Evolutionary conservation across 1,140 invertebrate species (phyloP).

Genomic region (Arctopsyche grandis): DNA sequence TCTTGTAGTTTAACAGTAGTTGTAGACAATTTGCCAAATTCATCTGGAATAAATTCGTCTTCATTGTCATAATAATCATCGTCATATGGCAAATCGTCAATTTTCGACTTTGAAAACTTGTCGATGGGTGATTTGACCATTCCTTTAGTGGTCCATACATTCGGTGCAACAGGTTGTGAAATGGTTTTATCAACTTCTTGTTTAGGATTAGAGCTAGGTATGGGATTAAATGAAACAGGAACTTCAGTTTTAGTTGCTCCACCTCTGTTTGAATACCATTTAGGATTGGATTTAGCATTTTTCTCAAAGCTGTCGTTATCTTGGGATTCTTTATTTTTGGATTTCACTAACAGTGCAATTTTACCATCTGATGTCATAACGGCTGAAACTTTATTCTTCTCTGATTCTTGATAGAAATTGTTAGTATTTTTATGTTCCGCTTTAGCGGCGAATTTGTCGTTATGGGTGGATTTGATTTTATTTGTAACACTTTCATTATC

Average conservation of each 20-base stretch:
- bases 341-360: conserved; percentile 51
- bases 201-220: conserved; percentile 21
- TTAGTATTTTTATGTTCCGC: conserved; percentile 38
- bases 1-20: background rate
- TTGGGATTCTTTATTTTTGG: conserved; percentile 38
- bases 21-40: conserved; percentile 8
- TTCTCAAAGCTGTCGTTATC: conserved; percentile 36
- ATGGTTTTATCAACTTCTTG: conserved; percentile 36
- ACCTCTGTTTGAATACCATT: background rate
- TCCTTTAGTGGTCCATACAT: conserved; percentile 46
- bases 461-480: conserved; percentile 6
- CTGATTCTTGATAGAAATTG: conserved; percentile 49
- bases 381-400: conserved; percentile 52
- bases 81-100: conserved; percentile 49
- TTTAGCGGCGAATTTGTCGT: conserved; percentile 17
- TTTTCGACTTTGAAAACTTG: conserved; percentile 36
- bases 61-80: conserved; percentile 50
- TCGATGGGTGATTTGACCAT: conserved; percentile 21
- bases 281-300: conserved; percentile 14
- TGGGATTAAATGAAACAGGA: conserved; percentile 43
- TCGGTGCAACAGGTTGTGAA: conserved; percentile 39
- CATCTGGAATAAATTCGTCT: conserved; percentile 44
- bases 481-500: conserved; percentile 45
- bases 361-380: conserved; percentile 52
- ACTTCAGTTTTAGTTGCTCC: conserved; percentile 12